Evolutionary conservation across 2,888 invertebrate species (phyloP).

Genomic region (Hecatera dysodea): DNA sequence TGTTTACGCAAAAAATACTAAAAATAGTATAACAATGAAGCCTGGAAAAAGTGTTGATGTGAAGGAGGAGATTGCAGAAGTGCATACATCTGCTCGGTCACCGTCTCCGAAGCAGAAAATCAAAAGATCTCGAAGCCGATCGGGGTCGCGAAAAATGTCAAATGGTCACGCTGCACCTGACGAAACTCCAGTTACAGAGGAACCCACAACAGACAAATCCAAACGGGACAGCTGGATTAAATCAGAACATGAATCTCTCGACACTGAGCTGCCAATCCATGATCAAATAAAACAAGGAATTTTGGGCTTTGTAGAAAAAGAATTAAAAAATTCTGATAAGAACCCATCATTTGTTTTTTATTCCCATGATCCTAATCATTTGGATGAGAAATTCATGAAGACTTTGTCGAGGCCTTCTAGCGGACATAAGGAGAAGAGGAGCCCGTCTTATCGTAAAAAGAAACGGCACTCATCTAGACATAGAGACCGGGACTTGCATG

Average conservation of each 20-base stretch:
- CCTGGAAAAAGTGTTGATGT: conserved; percentile 83
- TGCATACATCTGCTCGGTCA: conserved; percentile 83
- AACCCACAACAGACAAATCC: conserved; percentile 77
- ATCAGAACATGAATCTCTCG: conserved; percentile 90
- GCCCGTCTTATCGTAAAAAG: conserved; percentile 88
- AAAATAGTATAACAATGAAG: conserved; percentile 78
- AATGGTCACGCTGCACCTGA: conserved; percentile 80
- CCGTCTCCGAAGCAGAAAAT: conserved; percentile 84
- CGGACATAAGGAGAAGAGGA: conserved; percentile 87
- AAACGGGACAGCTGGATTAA: conserved; percentile 88
- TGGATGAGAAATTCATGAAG: conserved; percentile 88
- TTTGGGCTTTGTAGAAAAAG: conserved; percentile 88
- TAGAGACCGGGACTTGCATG: conserved; percentile 86
- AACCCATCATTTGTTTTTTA: conserved; percentile 88
- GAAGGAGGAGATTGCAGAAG: conserved; percentile 86
- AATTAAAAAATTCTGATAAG: conserved; percentile 88
- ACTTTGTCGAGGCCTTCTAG: conserved; percentile 86
- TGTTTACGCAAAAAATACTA: conserved; percentile 53
- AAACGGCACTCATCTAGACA: conserved; percentile 87
- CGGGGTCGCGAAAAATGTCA: conserved; percentile 83
- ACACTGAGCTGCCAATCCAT: conserved; percentile 91
- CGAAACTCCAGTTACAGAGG: conserved; percentile 65
- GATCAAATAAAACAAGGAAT: conserved; percentile 90
- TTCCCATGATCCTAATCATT: conserved; percentile 87
- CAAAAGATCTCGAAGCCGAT: conserved; percentile 80